A percentile compares a stretch with the other conserved stretches of the same genome.
Conservation (phyloP, 2,113 vertebrate genomes). For the Myiozetetes cayanensis region DNA sequence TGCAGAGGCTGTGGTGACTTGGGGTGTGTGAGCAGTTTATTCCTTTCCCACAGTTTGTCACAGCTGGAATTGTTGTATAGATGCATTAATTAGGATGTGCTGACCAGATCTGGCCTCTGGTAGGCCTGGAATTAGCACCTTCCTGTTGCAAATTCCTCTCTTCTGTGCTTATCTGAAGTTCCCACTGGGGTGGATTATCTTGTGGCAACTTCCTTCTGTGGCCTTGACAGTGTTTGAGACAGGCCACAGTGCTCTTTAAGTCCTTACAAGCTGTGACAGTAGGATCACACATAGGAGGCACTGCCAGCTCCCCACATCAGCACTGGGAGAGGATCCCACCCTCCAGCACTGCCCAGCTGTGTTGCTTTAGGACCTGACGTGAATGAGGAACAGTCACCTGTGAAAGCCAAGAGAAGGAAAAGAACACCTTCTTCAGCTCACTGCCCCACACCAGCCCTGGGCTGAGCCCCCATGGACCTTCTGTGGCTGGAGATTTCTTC, state of each 20-base stretch:
- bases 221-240: too few relatives aligned
- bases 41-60: too few relatives aligned
- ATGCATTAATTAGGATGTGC: too few relatives aligned
- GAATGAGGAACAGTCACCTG: not conserved
- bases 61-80: too few relatives aligned
- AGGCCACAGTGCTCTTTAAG: too few relatives aligned
- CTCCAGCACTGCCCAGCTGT: not conserved
- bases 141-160: too few relatives aligned
- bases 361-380: rapidly evolving
- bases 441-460: not conserved
- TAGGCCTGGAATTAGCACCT: too few relatives aligned
- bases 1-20: not conserved
- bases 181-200: too few relatives aligned
- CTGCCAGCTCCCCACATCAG: rapidly evolving
- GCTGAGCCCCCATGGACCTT: not conserved
- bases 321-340: not conserved
- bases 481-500: rapidly evolving
- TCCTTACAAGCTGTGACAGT: not conserved
- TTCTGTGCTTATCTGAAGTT: too few relatives aligned
- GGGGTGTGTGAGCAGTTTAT: too few relatives aligned
- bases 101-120: too few relatives aligned
- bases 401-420: not conserved
- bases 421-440: not conserved
- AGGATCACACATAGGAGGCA: rapidly evolving
- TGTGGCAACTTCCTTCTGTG: too few relatives aligned